Conservation (phyloP, 2,113 vertebrate species). For the Gnathochromis pfefferi region DNA sequence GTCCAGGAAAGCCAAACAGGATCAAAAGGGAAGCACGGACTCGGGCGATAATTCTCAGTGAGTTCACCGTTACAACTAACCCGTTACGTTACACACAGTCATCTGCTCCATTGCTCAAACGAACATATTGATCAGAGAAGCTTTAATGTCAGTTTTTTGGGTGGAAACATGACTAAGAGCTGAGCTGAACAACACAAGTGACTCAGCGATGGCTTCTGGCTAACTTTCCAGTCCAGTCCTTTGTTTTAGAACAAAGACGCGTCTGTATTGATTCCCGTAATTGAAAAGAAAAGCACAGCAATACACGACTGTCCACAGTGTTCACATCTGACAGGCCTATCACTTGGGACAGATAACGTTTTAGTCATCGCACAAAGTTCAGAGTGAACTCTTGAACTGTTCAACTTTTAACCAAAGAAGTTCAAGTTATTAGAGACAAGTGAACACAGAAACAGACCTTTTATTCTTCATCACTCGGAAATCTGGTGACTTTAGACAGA, state of each 20-base stretch:
- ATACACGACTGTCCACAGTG: background rate
- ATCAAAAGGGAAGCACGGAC: background rate
- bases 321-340: background rate
- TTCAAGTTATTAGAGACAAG: background rate
- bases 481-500: background rate
- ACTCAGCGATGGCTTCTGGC: background rate
- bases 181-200: background rate
- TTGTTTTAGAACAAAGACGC: background rate
- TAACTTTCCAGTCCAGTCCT: background rate
- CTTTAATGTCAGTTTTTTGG: background rate
- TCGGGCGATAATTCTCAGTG: background rate
- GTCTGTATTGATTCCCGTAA: background rate
- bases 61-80: background rate
- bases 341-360: background rate
- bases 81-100: accelerated
- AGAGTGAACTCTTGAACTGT: background rate
- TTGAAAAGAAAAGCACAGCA: background rate
- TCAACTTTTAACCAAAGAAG: background rate
- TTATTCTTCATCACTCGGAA: background rate
- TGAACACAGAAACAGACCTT: background rate
- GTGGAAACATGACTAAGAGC: background rate
- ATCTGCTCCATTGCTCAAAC: background rate
- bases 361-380: background rate
- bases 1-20: background rate
- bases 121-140: background rate